These are phyloP conservation scores for Caenorhabditis panamensis DNA, from an alignment of 2,888 invertebrate species.

Conservation along the genomic window DNA sequence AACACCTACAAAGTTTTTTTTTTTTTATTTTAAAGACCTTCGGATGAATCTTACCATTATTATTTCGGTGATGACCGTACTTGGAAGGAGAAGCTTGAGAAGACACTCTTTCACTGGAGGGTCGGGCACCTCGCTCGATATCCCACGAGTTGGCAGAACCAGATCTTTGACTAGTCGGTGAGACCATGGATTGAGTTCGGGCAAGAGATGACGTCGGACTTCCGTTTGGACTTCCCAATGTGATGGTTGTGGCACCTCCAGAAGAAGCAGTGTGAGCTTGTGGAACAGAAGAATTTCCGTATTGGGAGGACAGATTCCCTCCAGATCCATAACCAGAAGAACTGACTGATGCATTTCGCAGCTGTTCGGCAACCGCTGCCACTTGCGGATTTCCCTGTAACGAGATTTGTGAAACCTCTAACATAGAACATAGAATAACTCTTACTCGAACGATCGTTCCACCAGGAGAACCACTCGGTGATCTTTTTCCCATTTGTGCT, in stretches of 20 bases:
- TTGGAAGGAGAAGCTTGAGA: conserved; percentile 48
- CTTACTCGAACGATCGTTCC: conserved; percentile 69
- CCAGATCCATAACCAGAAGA: conserved; percentile 58
- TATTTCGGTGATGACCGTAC: conserved; percentile 27
- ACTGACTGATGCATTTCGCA: conserved; percentile 49
- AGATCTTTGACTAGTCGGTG: conserved; percentile 37
- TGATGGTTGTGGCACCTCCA: conserved; percentile 66
- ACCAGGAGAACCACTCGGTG: conserved; percentile 62
- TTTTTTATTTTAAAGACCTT: too few species aligned
- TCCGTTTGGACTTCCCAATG: conserved; percentile 64
- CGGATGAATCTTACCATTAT: conserved; percentile 22
- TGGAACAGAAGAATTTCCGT: conserved; percentile 23
- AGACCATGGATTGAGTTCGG: conserved; percentile 58
- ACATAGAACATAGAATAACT: background rate
- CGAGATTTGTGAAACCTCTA: too few species aligned
- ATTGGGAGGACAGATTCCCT: conserved; percentile 41
- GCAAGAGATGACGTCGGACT: conserved; percentile 61
- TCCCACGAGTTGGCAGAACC: conserved; percentile 40
- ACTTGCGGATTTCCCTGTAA: conserved; percentile 61
- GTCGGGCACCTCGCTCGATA: conserved; percentile 36
- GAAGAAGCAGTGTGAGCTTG: conserved; percentile 44
- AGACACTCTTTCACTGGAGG: conserved; percentile 41
- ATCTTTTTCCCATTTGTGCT: conserved; percentile 31
- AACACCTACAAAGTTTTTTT: conserved; percentile 33
- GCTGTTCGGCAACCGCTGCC: conserved; percentile 63